Percentiles rank a stretch among this genome's conserved stretches.
Conservation (phyloP, 92 coral and sea anemone genomes). For the Virgularia gustaviana region DNA sequence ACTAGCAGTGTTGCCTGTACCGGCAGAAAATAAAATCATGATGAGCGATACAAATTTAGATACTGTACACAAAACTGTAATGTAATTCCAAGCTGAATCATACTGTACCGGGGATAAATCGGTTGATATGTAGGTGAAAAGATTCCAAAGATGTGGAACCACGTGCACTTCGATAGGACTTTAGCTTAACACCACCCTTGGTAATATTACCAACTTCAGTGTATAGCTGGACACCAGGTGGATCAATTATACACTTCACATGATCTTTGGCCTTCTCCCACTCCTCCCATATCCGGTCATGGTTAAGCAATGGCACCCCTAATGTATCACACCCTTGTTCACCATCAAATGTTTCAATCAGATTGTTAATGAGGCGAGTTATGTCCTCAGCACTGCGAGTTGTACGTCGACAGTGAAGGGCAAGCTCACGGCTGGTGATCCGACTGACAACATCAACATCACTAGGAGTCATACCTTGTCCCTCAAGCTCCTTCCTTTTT, state of each 20-base stretch:
- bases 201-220: slow-evolving; percentile 30
- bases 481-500: neutral
- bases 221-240: slow-evolving; percentile 28
- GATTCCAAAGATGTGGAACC: slow-evolving; percentile 40
- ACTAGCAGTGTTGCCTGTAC: slow-evolving; percentile 13
- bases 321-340: slow-evolving; percentile 18
- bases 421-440: slow-evolving; percentile 39
- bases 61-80: too few relatives aligned
- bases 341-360: slow-evolving; percentile 25
- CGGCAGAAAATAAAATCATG: too few relatives aligned
- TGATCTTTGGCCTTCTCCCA: slow-evolving; percentile 34
- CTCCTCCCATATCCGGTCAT: slow-evolving; percentile 23
- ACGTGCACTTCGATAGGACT: slow-evolving; percentile 19
- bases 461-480: neutral
- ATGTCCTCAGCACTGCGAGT: slow-evolving; percentile 44
- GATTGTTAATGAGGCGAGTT: neutral
- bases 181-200: slow-evolving; percentile 29
- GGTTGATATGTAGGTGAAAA: slow-evolving; percentile 21
- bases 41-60: too few relatives aligned
- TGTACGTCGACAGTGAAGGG: slow-evolving; percentile 48
- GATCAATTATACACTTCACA: slow-evolving; percentile 22
- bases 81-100: neutral
- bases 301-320: slow-evolving; percentile 29
- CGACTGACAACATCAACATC: neutral
- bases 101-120: slow-evolving; percentile 17